These are phyloP conservation scores for Urosaurus nigricauda DNA, from an alignment of 2,797 vertebrate species.

Conservation along the genomic window DNA sequence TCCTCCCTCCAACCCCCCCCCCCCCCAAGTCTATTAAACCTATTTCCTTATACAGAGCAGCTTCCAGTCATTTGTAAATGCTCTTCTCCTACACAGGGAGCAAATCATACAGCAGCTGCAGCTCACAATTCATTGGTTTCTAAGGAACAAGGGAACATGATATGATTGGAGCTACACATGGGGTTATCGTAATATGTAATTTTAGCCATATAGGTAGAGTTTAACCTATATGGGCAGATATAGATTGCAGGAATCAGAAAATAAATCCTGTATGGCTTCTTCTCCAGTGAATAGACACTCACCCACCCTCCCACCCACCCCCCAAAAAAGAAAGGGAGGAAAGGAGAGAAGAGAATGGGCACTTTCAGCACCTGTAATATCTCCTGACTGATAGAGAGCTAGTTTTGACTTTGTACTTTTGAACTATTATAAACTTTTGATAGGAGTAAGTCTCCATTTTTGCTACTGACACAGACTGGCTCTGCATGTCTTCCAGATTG, in stretches of 20 bases:
- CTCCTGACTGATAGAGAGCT: constrained; percentile 22
- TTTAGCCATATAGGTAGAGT: constrained; percentile 24
- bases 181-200: not conserved
- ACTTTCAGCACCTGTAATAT: not conserved
- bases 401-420: constrained; percentile 50
- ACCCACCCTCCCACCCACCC: too few species aligned
- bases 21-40: not conserved
- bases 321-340: constrained; percentile 6
- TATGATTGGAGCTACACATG: not conserved
- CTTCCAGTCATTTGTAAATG: constrained; percentile 1
- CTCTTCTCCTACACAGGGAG: not conserved
- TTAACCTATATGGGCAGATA: not conserved
- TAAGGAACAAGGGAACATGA: not conserved
- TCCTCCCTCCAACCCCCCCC: not conserved
- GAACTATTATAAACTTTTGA: constrained; percentile 50
- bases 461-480: not conserved
- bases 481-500: not conserved
- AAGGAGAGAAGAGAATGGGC: not conserved
- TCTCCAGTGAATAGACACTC: not conserved
- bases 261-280: not conserved
- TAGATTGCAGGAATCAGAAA: not conserved
- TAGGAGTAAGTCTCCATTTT: constrained; percentile 44
- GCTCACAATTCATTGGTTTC: constrained; percentile 25
- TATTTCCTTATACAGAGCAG: not conserved
- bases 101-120: fast-evolving